Base-by-base conservation (phyloP, 1,140 invertebrate species). In the Rhopalosiphum padi region DNA sequence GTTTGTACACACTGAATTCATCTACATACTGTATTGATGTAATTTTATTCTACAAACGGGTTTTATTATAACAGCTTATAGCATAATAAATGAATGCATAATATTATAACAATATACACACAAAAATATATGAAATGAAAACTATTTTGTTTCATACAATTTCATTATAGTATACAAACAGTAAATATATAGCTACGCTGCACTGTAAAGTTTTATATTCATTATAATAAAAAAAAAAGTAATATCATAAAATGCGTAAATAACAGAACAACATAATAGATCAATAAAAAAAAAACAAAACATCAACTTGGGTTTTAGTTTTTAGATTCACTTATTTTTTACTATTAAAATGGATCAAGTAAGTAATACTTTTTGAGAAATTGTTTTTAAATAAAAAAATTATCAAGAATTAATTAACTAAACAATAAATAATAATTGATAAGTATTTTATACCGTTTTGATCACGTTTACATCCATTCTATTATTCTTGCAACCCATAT, bases 221-320 rank as follows among this genome's bases (percentile, higher is more conserved):
- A 85, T 85, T 85, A 85, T 15, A 85, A 43, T 85, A 37, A 37
- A 85, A 85, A 82, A 30, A 83, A 85, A 85, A 85, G 41, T 85
- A 43, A 43, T 43, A 43, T 9, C 60, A 43, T 85, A 85, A 43
- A 85, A 41, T 25, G 23, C 83, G 37, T 85, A 85, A 85, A 85
- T 77, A 77, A 77, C 60, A n/a, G 15, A 77, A 83, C 9, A 25
- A 85, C 7, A 25, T 41, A 85, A 83, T 77, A 35, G 60, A 77
- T 83, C 77, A 37, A 83, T 43, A 85, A 41, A 85, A 41, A 41
- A 9, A 41, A 85, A n/a, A 43, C n/a, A 41, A 83, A 83, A 85
- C 22, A 41, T 23, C 35, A 25, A 85, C 37, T 43, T 85, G 4
- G 9, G 9, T 41, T 85, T 25, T 85, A 43, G 9, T 85, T 85